Evolutionary conservation across 2,888 invertebrate species (phyloP).

Genomic region (Barypeithes pellucidus): DNA sequence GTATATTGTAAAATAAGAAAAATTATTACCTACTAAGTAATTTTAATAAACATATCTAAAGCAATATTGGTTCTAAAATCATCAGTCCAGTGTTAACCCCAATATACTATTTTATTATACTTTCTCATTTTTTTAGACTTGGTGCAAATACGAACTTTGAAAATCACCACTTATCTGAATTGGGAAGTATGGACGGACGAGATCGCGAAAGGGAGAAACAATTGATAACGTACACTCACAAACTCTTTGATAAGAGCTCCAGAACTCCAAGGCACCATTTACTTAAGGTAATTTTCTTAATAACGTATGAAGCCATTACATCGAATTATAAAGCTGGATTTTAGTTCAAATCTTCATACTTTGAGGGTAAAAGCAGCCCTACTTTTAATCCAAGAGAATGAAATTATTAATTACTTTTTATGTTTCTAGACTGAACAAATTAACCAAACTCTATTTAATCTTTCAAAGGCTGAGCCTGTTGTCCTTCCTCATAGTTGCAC

Average conservation of each 20-base stretch:
- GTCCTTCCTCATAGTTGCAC: conserved; percentile 42
- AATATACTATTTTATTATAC: too few species aligned
- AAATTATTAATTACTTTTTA: conserved; percentile 4
- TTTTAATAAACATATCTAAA: too few species aligned
- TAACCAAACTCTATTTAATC: conserved; percentile 49
- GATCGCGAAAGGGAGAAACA: conserved; percentile 50
- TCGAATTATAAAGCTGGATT: too few species aligned
- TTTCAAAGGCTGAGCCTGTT: conserved; percentile 50
- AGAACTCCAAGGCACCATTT: conserved; percentile 66
- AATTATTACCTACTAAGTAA: too few species aligned
- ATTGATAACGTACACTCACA: conserved; percentile 66
- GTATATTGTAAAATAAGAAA: too few species aligned
- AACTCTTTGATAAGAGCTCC: conserved; percentile 69
- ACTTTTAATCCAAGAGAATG: too few species aligned
- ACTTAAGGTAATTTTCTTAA: conserved; percentile 64
- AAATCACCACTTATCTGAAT: conserved; percentile 21
- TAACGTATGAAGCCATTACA: too few species aligned
- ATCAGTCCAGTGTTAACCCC: too few species aligned
- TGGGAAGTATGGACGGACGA: conserved; percentile 19
- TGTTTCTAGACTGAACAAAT: conserved; percentile 56
- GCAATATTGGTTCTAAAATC: too few species aligned
- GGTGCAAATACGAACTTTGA: conserved; percentile 29
- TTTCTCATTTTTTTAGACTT: not conserved
- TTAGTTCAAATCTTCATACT: too few species aligned
- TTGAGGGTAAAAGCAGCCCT: too few species aligned